These are phyloP conservation scores for Solenodon paradoxus DNA, from an alignment of 2,113 vertebrate genomes.

Conservation along the genomic window DNA sequence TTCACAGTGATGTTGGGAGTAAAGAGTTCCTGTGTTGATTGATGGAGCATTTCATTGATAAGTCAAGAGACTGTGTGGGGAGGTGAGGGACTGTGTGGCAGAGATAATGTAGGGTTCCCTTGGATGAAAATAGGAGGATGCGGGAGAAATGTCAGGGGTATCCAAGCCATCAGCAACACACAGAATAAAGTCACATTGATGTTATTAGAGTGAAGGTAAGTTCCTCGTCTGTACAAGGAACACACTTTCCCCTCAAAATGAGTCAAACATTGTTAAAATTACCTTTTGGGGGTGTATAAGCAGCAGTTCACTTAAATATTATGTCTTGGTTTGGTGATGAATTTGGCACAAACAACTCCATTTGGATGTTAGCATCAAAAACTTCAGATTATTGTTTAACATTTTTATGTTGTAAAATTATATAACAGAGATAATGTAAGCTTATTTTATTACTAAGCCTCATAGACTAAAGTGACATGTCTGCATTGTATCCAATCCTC, in stretches of 20 bases:
- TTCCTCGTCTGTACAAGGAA: background rate
- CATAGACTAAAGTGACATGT: too few species aligned
- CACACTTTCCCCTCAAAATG: background rate
- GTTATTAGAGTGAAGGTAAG: background rate
- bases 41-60: background rate
- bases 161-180: constrained; percentile 59
- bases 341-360: too few species aligned
- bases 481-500: too few species aligned
- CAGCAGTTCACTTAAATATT: too few species aligned
- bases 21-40: background rate
- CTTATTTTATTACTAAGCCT: too few species aligned
- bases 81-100: background rate
- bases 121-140: rapidly evolving
- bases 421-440: too few species aligned
- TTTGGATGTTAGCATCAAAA: too few species aligned
- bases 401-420: too few species aligned
- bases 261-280: too few species aligned
- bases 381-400: too few species aligned
- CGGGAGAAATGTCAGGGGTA: background rate
- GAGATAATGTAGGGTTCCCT: background rate
- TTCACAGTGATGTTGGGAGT: background rate
- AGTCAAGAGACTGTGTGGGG: background rate
- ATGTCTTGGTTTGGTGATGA: too few species aligned
- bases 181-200: background rate
- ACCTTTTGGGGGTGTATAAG: too few species aligned